phyloP scores from a whole-genome alignment of 2,888 invertebrate genomes.

The Platypus cylindrus region DNA sequence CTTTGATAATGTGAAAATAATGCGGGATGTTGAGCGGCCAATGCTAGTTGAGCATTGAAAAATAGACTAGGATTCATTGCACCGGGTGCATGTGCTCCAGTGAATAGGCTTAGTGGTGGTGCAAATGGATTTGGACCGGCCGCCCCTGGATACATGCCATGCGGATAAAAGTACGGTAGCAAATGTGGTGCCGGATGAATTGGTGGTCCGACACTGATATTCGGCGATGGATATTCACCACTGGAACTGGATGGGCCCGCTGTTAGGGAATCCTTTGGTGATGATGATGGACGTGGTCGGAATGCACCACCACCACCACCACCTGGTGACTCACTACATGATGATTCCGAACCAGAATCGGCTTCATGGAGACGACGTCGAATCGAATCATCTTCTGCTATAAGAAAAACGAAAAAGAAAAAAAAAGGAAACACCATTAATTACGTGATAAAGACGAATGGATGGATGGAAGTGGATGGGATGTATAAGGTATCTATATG shows the following conservation, averaged over 20 bases:
- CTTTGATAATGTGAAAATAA: slow-evolving; percentile 57
- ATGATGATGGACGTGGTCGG: slow-evolving; percentile 34
- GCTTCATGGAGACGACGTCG: slow-evolving; percentile 45
- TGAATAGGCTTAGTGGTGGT: slow-evolving; percentile 51
- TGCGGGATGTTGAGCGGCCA: slow-evolving; percentile 77
- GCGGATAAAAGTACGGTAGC: slow-evolving; percentile 86
- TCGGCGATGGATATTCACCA: slow-evolving; percentile 68
- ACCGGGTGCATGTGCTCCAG: slow-evolving; percentile 50
- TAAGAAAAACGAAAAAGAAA: slow-evolving; percentile 14
- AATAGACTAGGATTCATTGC: slow-evolving; percentile 71
- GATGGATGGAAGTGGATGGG: too few relatives aligned
- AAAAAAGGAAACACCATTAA: too few relatives aligned
- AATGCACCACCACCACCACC: slow-evolving; percentile 34
- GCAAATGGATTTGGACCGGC: slow-evolving; percentile 48
- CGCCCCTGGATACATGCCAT: slow-evolving; percentile 67
- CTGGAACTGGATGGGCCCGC: slow-evolving; percentile 44
- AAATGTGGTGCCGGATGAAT: slow-evolving; percentile 81
- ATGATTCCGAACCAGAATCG: slow-evolving; percentile 59
- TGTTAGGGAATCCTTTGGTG: slow-evolving; percentile 34
- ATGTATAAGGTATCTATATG: too few relatives aligned
- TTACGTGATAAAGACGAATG: too few relatives aligned
- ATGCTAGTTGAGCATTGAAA: slow-evolving; percentile 78
- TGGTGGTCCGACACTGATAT: slow-evolving; percentile 88
- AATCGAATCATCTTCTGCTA: slow-evolving; percentile 34
- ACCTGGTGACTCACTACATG: slow-evolving; percentile 51